Evolutionary conservation across 2,888 invertebrate genomes (phyloP), one percentile per base, ranked within the genome.

Genomic region (Dromius quadrimaculatus): DNA sequence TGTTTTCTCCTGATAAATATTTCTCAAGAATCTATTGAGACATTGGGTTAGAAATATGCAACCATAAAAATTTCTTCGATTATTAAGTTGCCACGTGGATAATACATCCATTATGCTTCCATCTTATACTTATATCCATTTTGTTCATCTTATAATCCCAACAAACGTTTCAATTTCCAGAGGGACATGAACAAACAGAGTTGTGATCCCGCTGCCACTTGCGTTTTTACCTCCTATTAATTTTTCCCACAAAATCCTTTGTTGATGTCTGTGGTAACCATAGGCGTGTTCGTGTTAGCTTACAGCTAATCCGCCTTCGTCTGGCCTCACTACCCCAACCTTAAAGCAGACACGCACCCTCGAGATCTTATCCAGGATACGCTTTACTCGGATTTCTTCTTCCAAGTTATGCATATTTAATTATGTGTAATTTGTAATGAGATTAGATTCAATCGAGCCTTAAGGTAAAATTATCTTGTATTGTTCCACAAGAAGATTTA

Each of bases 161-260:
- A n/a, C 32, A 65, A 50, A 65, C 22, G 34, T 45, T 45, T 65
- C 50, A 65, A 65, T 65, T 65, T 59, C 19, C 34, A 34, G 50
- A 34, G 34, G 13, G 20, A 63, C 32, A 32, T 32, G 23, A 47
- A 50, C 66, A 57, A 66, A 66, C 66, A 66, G n/a, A 57, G 23
- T 23, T 28, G 13, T 9, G 41, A 20, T 41, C 57, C 57, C 41
- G 57, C 57, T 66, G 66, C 28, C 20, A 38, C 28, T 66, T 54
- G 66, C 66, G 66, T 66, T 66, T 66, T 57, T 57, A 23, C 17
- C 41, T 38, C 57, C 66, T 66, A 66, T 66, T 66, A 66, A 66
- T 66, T 66, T 57, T 66, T 57, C 66, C 66, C 66, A 41, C 66
- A 57, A 66, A 54, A 66, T 66, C 57, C 66, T 66, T 66, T 57